Evolutionary conservation across 2,888 invertebrate species (phyloP), one percentile per base, ranked within the genome.

Genomic region (Physocephala rufipes): DNA sequence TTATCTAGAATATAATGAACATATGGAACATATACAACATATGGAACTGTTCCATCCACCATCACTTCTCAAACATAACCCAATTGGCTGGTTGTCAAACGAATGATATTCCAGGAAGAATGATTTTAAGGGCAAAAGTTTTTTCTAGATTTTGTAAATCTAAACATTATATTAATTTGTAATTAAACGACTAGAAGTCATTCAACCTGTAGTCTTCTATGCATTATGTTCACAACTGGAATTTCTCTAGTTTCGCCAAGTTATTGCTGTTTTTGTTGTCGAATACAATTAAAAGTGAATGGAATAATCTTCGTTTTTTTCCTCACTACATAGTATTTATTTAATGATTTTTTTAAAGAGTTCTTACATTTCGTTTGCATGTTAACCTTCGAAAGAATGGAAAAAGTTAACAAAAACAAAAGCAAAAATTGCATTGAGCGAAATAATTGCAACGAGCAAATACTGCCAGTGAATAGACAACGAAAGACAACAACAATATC

Each of bases 241-340:
- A n/a, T 24, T 9, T 7, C 26, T 2, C 26, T 19, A 21, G 24
- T 15, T 12, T 47, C 5, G 5, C 16, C 26, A 12, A 24, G 21
- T 55, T 55, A 13, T 21, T 21, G 21, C 7, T 24, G 2, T 55
- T 55, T 21, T 16, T 21, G 55, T 2, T 26, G 36, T 36, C 9
- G 36, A 36, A 36, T 13, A 15, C 55, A 55, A 55, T 55, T 55
- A 55, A 26, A 55, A 55, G 55, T 55, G 55, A 55, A 55, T 55
- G 55, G 55, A 55, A 24, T 55, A 26, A 26, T 55, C 26, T 55
- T 55, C 7, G 55, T 15, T 55, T 55, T 55, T 55, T 9, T 51
- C 21, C 1, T 16, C 19, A 19, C 26, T 26, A 26, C 26, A 15
- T 2, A 26, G 3, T 55, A n/a, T 55, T 9, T 55, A 16, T 55